A percentile compares a stretch with the other conserved stretches of the same genome.
Conservation (phyloP, 2,113 vertebrate genomes). For the Odobenus rosmarus region DNA sequence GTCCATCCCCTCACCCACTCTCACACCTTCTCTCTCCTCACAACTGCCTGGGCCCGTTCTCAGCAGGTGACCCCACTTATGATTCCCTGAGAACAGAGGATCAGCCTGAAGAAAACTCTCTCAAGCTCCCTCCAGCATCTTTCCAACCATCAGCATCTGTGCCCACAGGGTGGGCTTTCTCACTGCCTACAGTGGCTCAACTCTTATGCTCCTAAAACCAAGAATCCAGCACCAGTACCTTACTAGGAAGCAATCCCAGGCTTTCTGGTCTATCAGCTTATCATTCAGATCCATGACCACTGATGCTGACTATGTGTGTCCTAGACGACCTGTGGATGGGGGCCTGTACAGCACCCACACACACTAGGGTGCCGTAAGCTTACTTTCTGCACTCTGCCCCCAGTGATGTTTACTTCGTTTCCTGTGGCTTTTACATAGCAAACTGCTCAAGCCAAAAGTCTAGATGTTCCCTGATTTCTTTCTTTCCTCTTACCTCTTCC, state of each 20-base stretch:
- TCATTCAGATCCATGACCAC: neutral
- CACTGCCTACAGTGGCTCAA: neutral
- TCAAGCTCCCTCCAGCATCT: neutral
- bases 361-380: fast-evolving
- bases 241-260: neutral
- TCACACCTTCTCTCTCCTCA: neutral
- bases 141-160: neutral
- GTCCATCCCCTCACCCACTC: neutral
- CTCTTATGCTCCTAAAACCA: neutral
- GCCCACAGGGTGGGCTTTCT: neutral
- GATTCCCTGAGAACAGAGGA: neutral
- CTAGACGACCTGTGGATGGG: neutral
- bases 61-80: neutral
- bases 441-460: neutral
- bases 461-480: neutral
- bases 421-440: neutral
- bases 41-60: neutral
- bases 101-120: neutral
- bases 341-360: neutral
- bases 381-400: neutral
- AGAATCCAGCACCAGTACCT: neutral
- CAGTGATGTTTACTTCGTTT: neutral
- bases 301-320: neutral
- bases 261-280: too few species aligned
- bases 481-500: neutral